These are phyloP conservation scores for Pangasius djambal DNA, from an alignment of 2,797 vertebrate species.

Conservation along the genomic window DNA sequence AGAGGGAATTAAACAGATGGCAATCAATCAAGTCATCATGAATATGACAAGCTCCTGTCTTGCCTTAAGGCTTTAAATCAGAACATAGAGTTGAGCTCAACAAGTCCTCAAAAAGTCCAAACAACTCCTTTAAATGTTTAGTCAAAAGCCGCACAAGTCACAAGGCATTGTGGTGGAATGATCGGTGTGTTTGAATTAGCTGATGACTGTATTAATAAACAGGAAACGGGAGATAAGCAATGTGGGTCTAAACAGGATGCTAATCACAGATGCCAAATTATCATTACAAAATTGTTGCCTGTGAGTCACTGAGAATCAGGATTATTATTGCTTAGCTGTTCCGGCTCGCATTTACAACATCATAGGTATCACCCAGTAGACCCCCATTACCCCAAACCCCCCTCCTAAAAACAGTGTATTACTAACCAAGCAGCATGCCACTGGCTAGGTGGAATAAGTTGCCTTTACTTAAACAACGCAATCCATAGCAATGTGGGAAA, in stretches of 20 bases:
- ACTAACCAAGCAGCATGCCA: not conserved
- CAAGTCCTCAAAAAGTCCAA: not conserved
- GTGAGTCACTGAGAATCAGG: not conserved
- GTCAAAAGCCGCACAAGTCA: not conserved
- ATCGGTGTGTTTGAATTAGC: constrained; percentile 13
- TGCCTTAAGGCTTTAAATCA: not conserved
- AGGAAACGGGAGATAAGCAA: constrained; percentile 24
- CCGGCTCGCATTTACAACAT: not conserved
- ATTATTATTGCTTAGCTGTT: not conserved
- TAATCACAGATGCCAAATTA: not conserved
- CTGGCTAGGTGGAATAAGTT: constrained; percentile 23
- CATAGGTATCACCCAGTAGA: not conserved
- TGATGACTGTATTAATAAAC: constrained; percentile 19
- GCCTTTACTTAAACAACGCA: constrained; percentile 12
- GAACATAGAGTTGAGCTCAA: no score
- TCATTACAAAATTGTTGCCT: not conserved
- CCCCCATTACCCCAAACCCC: not conserved
- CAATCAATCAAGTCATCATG: constrained; percentile 53
- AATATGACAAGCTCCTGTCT: constrained; percentile 26
- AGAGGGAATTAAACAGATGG: constrained; percentile 55
- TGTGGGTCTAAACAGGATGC: constrained; percentile 29
- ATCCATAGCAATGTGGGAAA: constrained; percentile 59
- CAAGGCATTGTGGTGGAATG: not conserved
- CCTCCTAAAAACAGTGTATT: not conserved
- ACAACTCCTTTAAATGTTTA: not conserved